Conservation (phyloP, 2,113 vertebrate genomes). For the Sinocyclocheilus rhinocerous region DNA sequence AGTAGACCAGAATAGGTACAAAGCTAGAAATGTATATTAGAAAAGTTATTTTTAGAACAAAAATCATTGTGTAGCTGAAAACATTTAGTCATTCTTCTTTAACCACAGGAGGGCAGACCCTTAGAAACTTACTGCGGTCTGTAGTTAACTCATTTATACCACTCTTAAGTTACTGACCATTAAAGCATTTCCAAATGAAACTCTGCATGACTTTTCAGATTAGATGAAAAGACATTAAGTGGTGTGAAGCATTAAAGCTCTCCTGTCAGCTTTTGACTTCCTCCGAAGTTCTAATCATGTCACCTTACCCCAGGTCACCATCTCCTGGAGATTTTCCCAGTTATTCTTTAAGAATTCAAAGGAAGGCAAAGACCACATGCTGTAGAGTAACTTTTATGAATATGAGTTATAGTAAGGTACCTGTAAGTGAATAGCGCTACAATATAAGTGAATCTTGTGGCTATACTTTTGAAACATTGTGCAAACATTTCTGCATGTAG, state of each 20-base stretch:
- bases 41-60: neutral
- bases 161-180: neutral
- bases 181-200: neutral
- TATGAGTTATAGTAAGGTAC: neutral
- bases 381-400: neutral
- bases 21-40: neutral
- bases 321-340: conserved; percentile 8
- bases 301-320: conserved; percentile 19
- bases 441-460: too few relatives aligned
- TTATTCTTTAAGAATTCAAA: conserved; percentile 7
- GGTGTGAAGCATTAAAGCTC: conserved; percentile 15
- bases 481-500: too few relatives aligned
- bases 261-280: conserved; percentile 1
- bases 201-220: neutral
- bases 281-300: conserved; percentile 5
- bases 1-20: neutral
- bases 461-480: too few relatives aligned
- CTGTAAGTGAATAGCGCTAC: too few relatives aligned
- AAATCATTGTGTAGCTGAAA: neutral
- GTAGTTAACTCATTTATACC: neutral
- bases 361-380: neutral
- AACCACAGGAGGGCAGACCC: conserved; percentile 21
- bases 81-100: neutral
- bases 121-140: neutral
- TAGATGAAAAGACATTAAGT: neutral